A percentile compares a stretch with the other conserved stretches of the same genome.
Conservation (phyloP, 1,140 invertebrate species). For the Drosophila ercepeae region DNA sequence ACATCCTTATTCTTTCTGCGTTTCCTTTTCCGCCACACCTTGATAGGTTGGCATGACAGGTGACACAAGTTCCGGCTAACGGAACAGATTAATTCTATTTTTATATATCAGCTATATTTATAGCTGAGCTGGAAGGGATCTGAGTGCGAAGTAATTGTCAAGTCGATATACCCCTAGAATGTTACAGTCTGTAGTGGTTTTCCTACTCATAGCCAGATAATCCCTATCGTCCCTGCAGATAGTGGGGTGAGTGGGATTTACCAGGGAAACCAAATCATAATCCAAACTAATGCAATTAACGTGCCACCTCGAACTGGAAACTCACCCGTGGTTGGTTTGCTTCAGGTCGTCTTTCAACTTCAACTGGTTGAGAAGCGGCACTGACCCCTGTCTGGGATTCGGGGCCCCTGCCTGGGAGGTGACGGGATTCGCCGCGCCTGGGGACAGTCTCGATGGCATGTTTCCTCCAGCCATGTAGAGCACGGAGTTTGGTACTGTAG, state of each 20-base stretch:
- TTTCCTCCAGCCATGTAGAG: constrained; percentile 48
- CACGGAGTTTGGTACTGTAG: constrained; percentile 35
- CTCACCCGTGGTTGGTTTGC: constrained; percentile 62
- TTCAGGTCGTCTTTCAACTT: constrained; percentile 64
- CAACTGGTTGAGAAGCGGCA: constrained; percentile 57
- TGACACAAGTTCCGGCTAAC: constrained; percentile 23
- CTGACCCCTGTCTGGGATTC: constrained; percentile 28
- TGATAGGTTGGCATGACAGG: constrained; percentile 17
- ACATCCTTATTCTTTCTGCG: not conserved
- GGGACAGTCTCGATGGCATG: not conserved
- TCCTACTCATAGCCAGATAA: no score
- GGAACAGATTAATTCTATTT: constrained; percentile 30
- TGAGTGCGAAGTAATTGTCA: no score
- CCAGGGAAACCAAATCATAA: constrained; percentile 24
- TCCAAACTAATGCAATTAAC: constrained; percentile 67
- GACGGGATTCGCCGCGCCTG: constrained; percentile 2
- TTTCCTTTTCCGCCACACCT: constrained; percentile 18
- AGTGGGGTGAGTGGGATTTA: not conserved
- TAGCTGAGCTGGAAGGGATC: constrained; percentile 22
- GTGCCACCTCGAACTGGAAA: constrained; percentile 3
- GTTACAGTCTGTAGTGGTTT: no score
- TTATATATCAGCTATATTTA: constrained; percentile 26
- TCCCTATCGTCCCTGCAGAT: not conserved
- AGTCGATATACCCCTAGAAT: no score
- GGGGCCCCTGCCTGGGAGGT: not conserved